Evolutionary conservation across 2,888 invertebrate species (phyloP).

Genomic region (Sycophila texana): DNA sequence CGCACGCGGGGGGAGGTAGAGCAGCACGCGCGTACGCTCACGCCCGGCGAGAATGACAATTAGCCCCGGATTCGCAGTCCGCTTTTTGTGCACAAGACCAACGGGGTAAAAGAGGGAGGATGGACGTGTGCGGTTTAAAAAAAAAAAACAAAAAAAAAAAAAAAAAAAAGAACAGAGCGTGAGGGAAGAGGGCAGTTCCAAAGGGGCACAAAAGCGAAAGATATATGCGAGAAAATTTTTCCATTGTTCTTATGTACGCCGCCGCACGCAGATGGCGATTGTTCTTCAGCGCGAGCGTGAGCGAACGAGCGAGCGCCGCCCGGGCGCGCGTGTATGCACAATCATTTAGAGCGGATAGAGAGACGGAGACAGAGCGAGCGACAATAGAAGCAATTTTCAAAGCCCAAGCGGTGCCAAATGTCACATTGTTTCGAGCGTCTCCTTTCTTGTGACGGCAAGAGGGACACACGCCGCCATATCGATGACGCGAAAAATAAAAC

Average conservation of each 20-base stretch:
- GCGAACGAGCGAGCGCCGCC: background rate
- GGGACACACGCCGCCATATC: background rate
- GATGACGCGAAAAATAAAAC: constrained; percentile 2
- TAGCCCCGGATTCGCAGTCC: constrained; percentile 20
- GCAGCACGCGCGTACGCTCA: background rate
- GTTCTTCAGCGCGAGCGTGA: constrained; percentile 29
- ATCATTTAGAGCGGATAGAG: constrained; percentile 41
- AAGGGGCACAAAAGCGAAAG: constrained; percentile 7
- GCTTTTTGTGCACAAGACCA: constrained; percentile 8
- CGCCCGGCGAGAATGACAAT: constrained; percentile 20
- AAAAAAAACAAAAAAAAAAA: constrained; percentile 6
- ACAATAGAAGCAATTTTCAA: constrained; percentile 53
- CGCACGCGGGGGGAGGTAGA: too few species aligned
- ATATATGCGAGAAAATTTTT: constrained; percentile 42
- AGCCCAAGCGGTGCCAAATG: constrained; percentile 50
- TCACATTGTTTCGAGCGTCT: constrained; percentile 24
- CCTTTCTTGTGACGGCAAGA: background rate
- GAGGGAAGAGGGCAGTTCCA: background rate
- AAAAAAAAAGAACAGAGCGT: background rate
- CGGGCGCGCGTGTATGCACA: constrained; percentile 12
- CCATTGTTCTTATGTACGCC: constrained; percentile 46
- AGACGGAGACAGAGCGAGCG: constrained; percentile 1
- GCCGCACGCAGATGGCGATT: constrained; percentile 47
- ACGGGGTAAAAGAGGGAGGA: background rate
- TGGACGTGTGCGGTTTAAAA: too few species aligned